Percentiles rank a stretch among this genome's conserved stretches.
Evolutionary conservation across 2,113 vertebrate genomes (phyloP).

Genomic region (Struthidea cinerea): DNA sequence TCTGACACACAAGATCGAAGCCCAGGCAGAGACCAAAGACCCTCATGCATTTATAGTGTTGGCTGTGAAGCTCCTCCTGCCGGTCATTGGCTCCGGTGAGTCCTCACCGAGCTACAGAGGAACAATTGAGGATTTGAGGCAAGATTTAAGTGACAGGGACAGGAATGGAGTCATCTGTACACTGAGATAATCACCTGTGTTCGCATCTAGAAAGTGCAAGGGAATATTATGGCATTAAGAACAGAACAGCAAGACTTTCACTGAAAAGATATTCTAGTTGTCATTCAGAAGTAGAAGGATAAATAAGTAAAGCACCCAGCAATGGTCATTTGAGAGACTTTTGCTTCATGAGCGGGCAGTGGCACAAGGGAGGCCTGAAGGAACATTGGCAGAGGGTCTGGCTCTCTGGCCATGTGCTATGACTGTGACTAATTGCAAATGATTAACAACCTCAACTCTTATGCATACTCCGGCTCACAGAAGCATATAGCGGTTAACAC

Average conservation of each 20-base stretch:
- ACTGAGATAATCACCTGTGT: background rate
- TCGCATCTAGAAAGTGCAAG: background rate
- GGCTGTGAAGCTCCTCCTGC: background rate
- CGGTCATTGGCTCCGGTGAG: background rate
- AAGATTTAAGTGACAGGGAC: background rate
- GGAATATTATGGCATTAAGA: background rate
- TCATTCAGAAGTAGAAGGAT: background rate
- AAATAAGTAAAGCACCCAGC: background rate
- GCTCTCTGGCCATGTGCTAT: background rate
- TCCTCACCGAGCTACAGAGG: rapidly evolving
- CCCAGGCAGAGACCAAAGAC: background rate
- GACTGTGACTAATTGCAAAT: background rate
- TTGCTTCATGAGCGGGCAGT: rapidly evolving
- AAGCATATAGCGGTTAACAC: background rate
- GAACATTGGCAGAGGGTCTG: background rate
- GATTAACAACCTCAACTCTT: background rate
- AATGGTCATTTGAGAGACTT: background rate
- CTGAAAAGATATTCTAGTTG: background rate
- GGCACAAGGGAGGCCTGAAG: background rate
- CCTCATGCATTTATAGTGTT: background rate
- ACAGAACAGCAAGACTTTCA: background rate
- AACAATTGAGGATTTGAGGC: background rate
- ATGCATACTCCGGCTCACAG: background rate
- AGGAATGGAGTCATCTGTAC: background rate
- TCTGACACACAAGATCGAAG: background rate